These are phyloP conservation scores for Epizoanthus scotinus DNA, from an alignment of 92 coral and sea anemone species.

Conservation along the genomic window DNA sequence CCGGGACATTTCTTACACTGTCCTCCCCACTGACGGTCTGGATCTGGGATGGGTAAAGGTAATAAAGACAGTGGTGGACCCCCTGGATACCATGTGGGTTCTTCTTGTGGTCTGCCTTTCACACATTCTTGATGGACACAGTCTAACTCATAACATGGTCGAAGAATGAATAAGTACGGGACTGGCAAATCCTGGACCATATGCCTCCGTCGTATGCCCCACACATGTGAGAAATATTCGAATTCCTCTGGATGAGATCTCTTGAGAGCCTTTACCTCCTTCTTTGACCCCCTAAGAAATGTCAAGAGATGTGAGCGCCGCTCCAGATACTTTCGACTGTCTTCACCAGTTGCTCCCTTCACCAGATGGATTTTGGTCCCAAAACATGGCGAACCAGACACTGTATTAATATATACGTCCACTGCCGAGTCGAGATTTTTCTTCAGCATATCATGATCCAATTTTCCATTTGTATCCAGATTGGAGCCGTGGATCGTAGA, in stretches of 20 bases:
- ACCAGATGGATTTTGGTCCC: slow-evolving; percentile 30
- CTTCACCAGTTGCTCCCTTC: slow-evolving; percentile 4
- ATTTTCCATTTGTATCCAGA: slow-evolving; percentile 39
- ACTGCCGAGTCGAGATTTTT: slow-evolving; percentile 36
- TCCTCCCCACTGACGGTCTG: slow-evolving; percentile 26
- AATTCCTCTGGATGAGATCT: slow-evolving; percentile 45
- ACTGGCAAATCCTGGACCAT: slow-evolving; percentile 39
- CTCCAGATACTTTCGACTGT: neutral
- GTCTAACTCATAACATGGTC: slow-evolving; percentile 21
- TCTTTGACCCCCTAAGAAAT: slow-evolving; percentile 35
- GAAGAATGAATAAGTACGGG: slow-evolving; percentile 24
- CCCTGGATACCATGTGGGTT: slow-evolving; percentile 37
- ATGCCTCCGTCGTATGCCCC: slow-evolving; percentile 58
- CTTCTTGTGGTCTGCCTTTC: slow-evolving; percentile 31
- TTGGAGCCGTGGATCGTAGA: slow-evolving; percentile 57
- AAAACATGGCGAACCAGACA: slow-evolving; percentile 18
- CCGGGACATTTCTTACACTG: slow-evolving; percentile 40
- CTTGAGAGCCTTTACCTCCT: slow-evolving; percentile 30
- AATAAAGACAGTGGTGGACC: slow-evolving; percentile 44
- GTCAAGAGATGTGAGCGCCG: neutral
- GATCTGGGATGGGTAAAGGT: slow-evolving; percentile 41
- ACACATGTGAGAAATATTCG: slow-evolving; percentile 46
- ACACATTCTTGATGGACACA: slow-evolving; percentile 39
- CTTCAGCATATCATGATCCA: slow-evolving; percentile 3
- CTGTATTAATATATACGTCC: slow-evolving; percentile 30